These are phyloP conservation scores for Eupithecia subfuscata DNA, from an alignment of 2,888 invertebrate species.

Conservation along the genomic window DNA sequence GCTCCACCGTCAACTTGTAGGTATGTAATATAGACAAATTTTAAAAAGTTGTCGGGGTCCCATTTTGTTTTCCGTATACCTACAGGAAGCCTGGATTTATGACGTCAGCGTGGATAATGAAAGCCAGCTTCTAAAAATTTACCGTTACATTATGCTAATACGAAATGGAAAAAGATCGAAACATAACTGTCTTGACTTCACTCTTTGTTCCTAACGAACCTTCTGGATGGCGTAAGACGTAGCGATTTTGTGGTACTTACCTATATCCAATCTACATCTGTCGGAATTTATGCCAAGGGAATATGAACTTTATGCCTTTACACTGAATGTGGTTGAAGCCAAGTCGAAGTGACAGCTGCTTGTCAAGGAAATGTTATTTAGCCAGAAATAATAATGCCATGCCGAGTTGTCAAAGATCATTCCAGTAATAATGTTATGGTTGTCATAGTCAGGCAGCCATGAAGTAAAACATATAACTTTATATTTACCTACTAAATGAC, in stretches of 20 bases:
- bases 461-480: background rate
- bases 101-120: no score
- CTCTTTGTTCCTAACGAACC: background rate
- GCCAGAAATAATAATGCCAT: conserved; percentile 13
- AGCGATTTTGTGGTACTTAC: background rate
- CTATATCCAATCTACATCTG: conserved; percentile 33
- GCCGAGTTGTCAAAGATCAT: background rate
- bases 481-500: background rate
- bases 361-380: conserved; percentile 17
- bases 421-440: background rate
- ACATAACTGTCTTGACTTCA: no score
- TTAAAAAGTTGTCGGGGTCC: no score
- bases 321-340: background rate
- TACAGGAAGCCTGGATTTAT: no score
- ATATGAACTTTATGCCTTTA: conserved; percentile 12
- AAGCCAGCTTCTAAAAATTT: no score
- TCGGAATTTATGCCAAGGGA: conserved; percentile 9
- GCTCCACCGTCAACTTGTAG: no score
- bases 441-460: background rate
- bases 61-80: no score
- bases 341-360: background rate
- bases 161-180: no score
- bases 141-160: no score
- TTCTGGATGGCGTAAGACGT: background rate
- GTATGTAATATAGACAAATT: no score